Base-by-base conservation (phyloP, 1,140 invertebrate species). In the Macrobrachium nipponense region DNA sequence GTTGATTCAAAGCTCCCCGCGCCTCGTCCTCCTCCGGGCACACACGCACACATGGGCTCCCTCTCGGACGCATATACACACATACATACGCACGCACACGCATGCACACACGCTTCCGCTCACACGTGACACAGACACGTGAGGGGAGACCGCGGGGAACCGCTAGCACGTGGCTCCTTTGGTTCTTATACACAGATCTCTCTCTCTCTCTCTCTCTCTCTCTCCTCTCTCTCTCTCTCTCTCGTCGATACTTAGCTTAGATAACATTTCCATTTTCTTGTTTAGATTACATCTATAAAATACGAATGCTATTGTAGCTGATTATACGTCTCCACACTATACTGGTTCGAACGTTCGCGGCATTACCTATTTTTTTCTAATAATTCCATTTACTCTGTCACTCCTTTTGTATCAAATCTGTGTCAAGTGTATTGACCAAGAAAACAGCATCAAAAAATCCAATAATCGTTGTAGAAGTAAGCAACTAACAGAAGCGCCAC, bases 121-220 rank as follows among this genome's bases (percentile, higher is more conserved):
- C 51, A 70, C 68, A 70, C 68, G 68, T 70, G 68, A 70, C 68
- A 27, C 68, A 23, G 68, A 70, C 23, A 70, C 68, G 68, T 70
- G 68, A 70, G 18, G 68, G 68, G 68, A 70, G 68, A 70, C 51
- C 51, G 51, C 51, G 51, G 51, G 51, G 51, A 51, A 51, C 51
- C 51, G 12, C 51, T 51, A 51, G 51, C 51, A 51, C 51, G 51
- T 51, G 64, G 64, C 59, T 77, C n/a, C 51, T 23, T 60, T 43
- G 20, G 44, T 78, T 59, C 59, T 78, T 2, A 10, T 27, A 59
- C 59, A 23, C 18, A 20, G 51, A 15, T n/a, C 12, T 61, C n/a
- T 27, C 20, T 36, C 17, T 17, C 76, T 61, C 59, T 78, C 76
- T 78, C n/a, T 61, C 76, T 78, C 76, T 61, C 76, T 62, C n/a